Base-by-base conservation (phyloP, 2,888 invertebrate genomes). In the Eledona agricola region DNA sequence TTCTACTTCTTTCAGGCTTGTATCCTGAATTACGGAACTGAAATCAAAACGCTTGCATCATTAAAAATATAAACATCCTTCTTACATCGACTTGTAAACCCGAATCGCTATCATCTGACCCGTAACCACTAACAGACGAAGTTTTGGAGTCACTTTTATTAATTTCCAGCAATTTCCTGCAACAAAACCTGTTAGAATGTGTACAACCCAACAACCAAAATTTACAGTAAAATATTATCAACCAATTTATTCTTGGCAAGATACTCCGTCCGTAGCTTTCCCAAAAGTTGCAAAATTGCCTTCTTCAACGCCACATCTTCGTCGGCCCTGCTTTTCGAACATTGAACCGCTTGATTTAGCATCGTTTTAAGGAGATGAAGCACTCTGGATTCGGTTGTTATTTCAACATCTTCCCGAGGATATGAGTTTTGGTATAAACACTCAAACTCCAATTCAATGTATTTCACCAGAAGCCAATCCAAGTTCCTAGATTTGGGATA, bases 361-460 rank as follows among this genome's bases (percentile, higher is more conserved):
- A 53, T 35, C 13, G 49, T 31, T 3, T 49, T 35, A 10, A 53
- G 22, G 3, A 53, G 7, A 10, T 31, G 32, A 17, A 42, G 23
- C 16, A 53, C 34, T 42, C 49, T 38, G 11, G 23, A 42, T 17
- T 42, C 31, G 9, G 31, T 31, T n/a, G 5, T 17, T 11, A 19
- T n/a, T 31, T 42, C 29, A 13, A 42, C 6, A 6, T 42, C 20
- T 22, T 17, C 11, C 5, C 29, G 13, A 5, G 25, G 17, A 15
- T 19, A 13, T 11, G 29, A 15, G 22, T 29, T 42, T 19, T 46
- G 11, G 9, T 4, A 25, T 50, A 55, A 4, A 55, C 15, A 6
- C 12, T 50, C 50, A 49, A 10, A 45, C 25, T 55, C 54, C 12
- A 50, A 23, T 23, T 55, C 54, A 4, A 55, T 16, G 38, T 55